A percentile compares a stretch with the other conserved stretches of the same genome.
These are phyloP conservation scores for Rhynchotus rufescens DNA, from an alignment of 2,797 vertebrate genomes.

Conservation along the genomic window DNA sequence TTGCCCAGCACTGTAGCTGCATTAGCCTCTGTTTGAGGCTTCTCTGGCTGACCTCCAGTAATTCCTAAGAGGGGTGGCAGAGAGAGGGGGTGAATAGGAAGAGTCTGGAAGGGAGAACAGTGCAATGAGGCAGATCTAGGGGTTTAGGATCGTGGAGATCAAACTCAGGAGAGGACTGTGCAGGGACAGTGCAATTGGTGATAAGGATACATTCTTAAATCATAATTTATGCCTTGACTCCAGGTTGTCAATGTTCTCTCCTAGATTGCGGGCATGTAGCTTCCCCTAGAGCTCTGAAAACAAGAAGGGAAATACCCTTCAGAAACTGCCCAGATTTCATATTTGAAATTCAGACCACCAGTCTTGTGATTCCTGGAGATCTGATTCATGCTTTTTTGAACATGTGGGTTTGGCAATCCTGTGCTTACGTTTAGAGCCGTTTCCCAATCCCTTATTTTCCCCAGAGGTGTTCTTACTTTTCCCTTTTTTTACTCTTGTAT, in stretches of 20 bases:
- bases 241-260: background rate
- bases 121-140: accelerated
- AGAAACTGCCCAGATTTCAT: conserved; percentile 29
- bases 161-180: background rate
- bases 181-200: background rate
- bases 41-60: background rate
- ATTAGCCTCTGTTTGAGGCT: background rate
- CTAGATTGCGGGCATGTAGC: background rate
- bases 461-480: conserved; percentile 66
- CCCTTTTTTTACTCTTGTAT: conserved; percentile 1
- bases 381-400: conserved; percentile 69
- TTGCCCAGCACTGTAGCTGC: background rate
- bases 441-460: conserved; percentile 66
- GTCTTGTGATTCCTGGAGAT: conserved; percentile 64
- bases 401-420: conserved; percentile 63
- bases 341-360: conserved; percentile 68
- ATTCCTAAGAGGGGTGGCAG: accelerated
- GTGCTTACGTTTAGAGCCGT: conserved; percentile 24
- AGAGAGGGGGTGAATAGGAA: background rate
- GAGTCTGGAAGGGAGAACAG: background rate
- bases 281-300: conserved; percentile 32
- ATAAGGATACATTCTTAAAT: background rate
- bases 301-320: conserved; percentile 62
- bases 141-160: background rate
- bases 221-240: background rate